Conservation (phyloP, 2,797 vertebrate genomes). For the Clarias laeviceps region DNA sequence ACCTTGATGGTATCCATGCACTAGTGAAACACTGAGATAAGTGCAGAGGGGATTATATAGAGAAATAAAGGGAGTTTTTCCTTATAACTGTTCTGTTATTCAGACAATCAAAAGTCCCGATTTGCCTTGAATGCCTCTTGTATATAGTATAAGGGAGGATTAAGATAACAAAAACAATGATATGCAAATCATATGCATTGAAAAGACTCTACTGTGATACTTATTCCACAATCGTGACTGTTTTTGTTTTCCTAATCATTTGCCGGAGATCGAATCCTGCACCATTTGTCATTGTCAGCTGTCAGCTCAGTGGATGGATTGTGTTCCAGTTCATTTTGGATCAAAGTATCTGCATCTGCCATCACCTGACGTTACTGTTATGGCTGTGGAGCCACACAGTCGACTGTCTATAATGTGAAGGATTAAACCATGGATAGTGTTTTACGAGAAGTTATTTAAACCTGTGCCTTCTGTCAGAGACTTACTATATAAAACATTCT, state of each 20-base stretch:
- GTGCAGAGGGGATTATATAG: no score
- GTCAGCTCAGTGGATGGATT: constrained; percentile 21
- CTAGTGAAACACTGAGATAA: no score
- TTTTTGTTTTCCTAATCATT: not conserved
- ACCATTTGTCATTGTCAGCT: constrained; percentile 40
- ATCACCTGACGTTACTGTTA: constrained; percentile 16
- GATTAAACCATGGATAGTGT: constrained; percentile 19
- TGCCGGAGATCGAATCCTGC: not conserved
- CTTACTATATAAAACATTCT: constrained; percentile 8
- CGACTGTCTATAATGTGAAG: constrained; percentile 7
- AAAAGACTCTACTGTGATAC: not conserved
- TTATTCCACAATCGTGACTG: not conserved
- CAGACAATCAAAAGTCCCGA: no score
- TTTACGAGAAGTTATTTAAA: constrained; percentile 22
- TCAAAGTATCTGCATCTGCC: constrained; percentile 28
- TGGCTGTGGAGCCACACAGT: constrained; percentile 8
- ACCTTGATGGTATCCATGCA: no score
- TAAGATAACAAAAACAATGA: not conserved
- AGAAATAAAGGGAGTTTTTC: no score
- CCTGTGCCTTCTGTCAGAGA: constrained; percentile 11
- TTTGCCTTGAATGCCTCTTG: no score
- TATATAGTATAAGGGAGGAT: not conserved
- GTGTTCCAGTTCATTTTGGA: constrained; percentile 13
- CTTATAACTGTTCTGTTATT: no score
- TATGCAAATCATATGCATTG: not conserved